Percentiles rank a stretch among this genome's conserved stretches.
Conservation (phyloP, 2,113 vertebrate genomes). For the Microtus richardsoni region DNA sequence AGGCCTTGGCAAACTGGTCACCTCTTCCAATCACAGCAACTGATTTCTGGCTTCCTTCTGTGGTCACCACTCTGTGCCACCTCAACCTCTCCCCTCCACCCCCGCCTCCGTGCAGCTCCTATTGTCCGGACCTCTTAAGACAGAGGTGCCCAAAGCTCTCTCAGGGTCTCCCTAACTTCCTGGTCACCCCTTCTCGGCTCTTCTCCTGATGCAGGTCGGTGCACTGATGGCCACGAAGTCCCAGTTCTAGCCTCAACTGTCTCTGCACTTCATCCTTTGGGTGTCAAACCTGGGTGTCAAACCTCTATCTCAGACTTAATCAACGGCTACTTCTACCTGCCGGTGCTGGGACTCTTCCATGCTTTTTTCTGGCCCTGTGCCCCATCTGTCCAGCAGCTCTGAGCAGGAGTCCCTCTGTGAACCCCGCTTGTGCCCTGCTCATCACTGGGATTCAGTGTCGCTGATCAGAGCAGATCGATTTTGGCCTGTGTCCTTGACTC, state of each 20-base stretch:
- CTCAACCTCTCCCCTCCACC: too few species aligned
- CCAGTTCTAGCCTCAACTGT: background rate
- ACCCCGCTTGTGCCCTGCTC: too few species aligned
- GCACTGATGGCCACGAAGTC: background rate
- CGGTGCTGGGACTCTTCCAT: rapidly evolving
- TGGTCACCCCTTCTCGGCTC: background rate
- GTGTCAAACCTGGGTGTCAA: background rate
- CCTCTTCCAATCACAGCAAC: too few species aligned
- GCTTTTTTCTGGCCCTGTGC: background rate
- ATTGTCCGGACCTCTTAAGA: background rate
- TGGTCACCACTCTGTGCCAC: background rate
- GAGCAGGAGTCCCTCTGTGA: background rate
- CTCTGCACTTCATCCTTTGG: background rate
- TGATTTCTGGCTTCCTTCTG: background rate
- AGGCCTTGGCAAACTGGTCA: too few species aligned
- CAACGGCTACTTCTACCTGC: background rate
- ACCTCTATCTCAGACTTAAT: background rate
- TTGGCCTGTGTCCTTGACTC: background rate
- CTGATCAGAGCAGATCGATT: background rate
- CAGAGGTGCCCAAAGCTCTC: background rate
- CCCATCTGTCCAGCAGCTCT: background rate
- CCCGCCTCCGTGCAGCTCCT: background rate
- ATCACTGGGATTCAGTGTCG: background rate
- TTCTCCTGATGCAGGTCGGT: background rate
- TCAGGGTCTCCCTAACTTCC: background rate